Evolutionary conservation across 1,140 invertebrate species (phyloP).

Genomic region (Gryllus bimaculatus): DNA sequence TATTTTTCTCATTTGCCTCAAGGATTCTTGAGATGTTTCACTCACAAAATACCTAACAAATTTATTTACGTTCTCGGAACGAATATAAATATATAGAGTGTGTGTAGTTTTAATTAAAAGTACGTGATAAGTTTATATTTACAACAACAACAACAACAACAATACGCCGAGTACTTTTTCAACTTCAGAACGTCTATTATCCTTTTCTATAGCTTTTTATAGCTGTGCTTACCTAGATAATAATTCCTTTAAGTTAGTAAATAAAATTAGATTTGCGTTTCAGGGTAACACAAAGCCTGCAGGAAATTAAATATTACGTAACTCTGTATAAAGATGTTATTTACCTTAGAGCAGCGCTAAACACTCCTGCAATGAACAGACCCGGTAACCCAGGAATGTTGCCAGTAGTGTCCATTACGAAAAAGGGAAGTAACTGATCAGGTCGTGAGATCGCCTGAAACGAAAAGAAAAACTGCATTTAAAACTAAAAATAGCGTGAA

Average conservation of each 20-base stretch:
- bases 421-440: conserved; percentile 51
- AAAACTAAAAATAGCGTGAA: too few species aligned
- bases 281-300: background rate
- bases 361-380: conserved; percentile 14
- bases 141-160: too few species aligned
- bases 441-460: conserved; percentile 9
- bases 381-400: conserved; percentile 16
- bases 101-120: too few species aligned
- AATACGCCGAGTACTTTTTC: too few species aligned
- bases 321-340: background rate
- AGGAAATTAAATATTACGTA: background rate
- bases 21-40: too few species aligned
- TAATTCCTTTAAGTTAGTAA: background rate
- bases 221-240: conserved; percentile 42
- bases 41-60: too few species aligned
- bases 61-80: too few species aligned
- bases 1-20: too few species aligned
- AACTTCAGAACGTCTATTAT: too few species aligned
- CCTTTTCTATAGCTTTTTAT: conserved; percentile 44
- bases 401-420: conserved; percentile 17
- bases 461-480: background rate
- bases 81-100: too few species aligned
- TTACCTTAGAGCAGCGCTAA: conserved; percentile 20
- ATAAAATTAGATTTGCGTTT: background rate
- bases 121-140: too few species aligned